Evolutionary conservation across 2,888 invertebrate genomes (phyloP).

Genomic region (Ichneumon xanthorius): DNA sequence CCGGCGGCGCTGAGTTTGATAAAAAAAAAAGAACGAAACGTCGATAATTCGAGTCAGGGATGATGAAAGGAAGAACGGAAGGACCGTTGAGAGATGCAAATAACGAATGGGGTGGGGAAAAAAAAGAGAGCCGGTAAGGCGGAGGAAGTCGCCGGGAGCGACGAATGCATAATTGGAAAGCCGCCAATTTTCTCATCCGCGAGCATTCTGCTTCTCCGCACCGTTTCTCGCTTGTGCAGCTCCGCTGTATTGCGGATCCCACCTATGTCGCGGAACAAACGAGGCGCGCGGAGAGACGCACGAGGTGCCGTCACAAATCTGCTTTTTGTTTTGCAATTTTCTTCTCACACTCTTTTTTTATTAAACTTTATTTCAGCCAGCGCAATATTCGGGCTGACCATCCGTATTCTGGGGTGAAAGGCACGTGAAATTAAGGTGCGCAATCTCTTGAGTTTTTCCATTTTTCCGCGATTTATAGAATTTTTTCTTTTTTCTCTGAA

Average conservation of each 20-base stretch:
- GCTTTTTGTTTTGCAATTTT: not conserved
- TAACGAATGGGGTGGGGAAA: conserved; percentile 47
- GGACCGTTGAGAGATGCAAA: conserved; percentile 56
- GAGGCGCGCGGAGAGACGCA: not conserved
- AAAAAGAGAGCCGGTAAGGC: conserved; percentile 45
- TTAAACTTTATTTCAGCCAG: not conserved
- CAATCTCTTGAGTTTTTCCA: not conserved
- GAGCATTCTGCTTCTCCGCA: conserved; percentile 5
- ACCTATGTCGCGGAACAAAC: conserved; percentile 25
- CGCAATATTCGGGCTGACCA: conserved; percentile 4
- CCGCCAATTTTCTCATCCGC: conserved; percentile 60
- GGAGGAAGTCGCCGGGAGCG: conserved; percentile 49
- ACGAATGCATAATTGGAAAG: conserved; percentile 63
- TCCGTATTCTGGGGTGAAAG: not conserved
- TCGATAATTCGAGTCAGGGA: conserved; percentile 39
- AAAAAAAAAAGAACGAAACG: conserved; percentile 32
- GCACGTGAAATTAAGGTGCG: not conserved
- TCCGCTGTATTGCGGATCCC: not conserved
- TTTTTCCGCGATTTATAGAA: not conserved
- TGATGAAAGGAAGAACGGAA: conserved; percentile 32
- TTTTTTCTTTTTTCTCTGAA: not conserved
- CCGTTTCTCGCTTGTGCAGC: conserved; percentile 17
- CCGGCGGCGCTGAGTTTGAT: not conserved
- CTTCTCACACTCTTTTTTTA: not conserved
- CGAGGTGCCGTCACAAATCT: conserved; percentile 23